Conservation (phyloP, 2,113 vertebrate species). For the Condylura cristata region DNA sequence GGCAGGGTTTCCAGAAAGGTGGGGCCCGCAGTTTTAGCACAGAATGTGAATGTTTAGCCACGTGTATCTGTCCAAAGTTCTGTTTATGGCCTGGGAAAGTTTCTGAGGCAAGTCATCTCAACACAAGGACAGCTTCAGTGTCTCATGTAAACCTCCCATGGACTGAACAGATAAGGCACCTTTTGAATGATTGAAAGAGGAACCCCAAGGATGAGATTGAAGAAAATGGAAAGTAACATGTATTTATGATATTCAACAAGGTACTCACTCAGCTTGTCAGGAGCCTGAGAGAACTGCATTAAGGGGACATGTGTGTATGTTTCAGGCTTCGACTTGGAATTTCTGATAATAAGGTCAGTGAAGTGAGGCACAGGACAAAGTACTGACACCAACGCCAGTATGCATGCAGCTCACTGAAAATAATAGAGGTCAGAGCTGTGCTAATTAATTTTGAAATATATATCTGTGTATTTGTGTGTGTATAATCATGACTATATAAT, state of each 20-base stretch:
- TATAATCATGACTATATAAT: too few species aligned
- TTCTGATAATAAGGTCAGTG: not conserved
- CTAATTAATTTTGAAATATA: not conserved
- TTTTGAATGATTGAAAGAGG: not conserved
- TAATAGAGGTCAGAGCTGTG: not conserved
- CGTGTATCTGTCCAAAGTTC: not conserved
- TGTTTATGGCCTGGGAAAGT: not conserved
- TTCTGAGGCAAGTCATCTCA: not conserved
- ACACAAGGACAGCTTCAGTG: not conserved
- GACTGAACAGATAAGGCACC: not conserved
- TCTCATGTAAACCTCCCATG: not conserved
- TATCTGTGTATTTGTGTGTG: too few species aligned
- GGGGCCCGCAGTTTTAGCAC: not conserved
- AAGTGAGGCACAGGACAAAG: not conserved
- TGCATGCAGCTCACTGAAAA: not conserved
- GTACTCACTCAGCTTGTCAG: not conserved
- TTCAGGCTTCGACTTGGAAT: not conserved
- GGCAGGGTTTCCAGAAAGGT: not conserved
- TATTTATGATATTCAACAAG: not conserved
- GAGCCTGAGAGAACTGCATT: accelerated
- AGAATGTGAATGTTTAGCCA: not conserved
- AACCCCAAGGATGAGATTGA: not conserved
- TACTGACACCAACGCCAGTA: not conserved
- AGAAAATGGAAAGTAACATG: not conserved
- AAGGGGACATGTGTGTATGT: not conserved